Base-by-base conservation (phyloP, 2,888 invertebrate species). In the Hypena proboscidalis region DNA sequence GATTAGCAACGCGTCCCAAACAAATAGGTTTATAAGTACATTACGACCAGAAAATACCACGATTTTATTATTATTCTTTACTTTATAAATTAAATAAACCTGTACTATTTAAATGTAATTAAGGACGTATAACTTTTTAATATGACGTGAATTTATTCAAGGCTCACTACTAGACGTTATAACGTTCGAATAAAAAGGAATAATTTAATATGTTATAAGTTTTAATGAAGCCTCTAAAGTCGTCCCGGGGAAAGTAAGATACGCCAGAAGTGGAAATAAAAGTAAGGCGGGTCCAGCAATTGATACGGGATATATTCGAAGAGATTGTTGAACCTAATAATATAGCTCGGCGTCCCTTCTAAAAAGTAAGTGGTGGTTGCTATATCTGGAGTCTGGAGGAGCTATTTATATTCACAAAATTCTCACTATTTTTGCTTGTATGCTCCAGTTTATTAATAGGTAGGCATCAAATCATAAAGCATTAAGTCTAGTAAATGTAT, bases 191-290 rank as follows among this genome's bases (percentile, higher is more conserved):
- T 61, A 63, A 57, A 67, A 56, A 55, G 46, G 57, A 69, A 64
- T 64, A 55, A 64, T 55, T 68, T 58, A 58, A 58, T 64, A 67
- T 32, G 56, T 55, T 56, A 61, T 60, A 67, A 65, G 58, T 63
- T 68, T 61, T 63, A 62, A 67, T 65, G 57, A 61, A 58, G 48
- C 52, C 51, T 63, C 51, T 56, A 48, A 56, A 54, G 36, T 62
- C 42, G 29, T 26, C 22, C 27, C 39, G 43, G 50, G n/a, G 29
- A 35, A 44, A 52, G 51, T 49, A 61, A 47, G 56, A 56, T 60
- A 62, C 48, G 50, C 41, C 50, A 54, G 34, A 48, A 58, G 54
- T 52, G 50, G 48, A 50, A 48, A 47, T 63, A 58, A 59, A 61
- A 58, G 52, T 66, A 56, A 46, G 47, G 22, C 57, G 52, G 59